Percentiles rank a stretch among this genome's conserved stretches.
These are phyloP conservation scores for Drosophila eohydei DNA, from an alignment of 2,888 invertebrate species.

Conservation along the genomic window DNA sequence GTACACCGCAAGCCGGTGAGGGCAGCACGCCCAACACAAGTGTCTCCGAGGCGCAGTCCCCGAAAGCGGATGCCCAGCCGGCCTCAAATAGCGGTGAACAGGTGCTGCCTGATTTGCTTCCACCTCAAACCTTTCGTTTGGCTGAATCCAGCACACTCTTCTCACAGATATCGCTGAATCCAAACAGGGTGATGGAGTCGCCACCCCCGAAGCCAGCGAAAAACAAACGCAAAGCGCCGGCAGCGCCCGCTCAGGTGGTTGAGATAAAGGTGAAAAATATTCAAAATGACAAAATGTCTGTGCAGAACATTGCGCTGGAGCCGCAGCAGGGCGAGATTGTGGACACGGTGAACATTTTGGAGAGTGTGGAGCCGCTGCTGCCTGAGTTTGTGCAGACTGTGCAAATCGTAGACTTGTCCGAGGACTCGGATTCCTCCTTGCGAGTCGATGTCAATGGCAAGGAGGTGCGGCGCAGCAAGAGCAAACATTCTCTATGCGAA, in stretches of 20 bases:
- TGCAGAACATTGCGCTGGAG: conserved; percentile 80
- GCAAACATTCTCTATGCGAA: conserved; percentile 74
- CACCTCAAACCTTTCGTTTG: conserved; percentile 88
- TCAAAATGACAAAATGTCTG: conserved; percentile 87
- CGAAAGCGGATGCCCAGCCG: conserved; percentile 16
- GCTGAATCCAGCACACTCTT: conserved; percentile 89
- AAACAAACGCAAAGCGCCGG: conserved; percentile 77
- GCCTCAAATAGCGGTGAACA: conserved; percentile 63
- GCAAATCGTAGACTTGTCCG: conserved; percentile 86
- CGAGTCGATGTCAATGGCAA: conserved; percentile 68
- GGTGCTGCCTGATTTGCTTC: conserved; percentile 85
- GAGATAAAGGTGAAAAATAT: conserved; percentile 90
- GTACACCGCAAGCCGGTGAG: conserved; percentile 83
- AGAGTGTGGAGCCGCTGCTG: conserved; percentile 86
- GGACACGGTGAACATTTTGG: conserved; percentile 86
- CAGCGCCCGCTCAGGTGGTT: conserved; percentile 86
- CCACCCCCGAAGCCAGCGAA: conserved; percentile 51
- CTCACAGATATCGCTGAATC: conserved; percentile 88
- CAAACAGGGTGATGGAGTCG: conserved; percentile 27
- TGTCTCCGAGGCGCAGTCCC: conserved; percentile 53
- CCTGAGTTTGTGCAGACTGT: conserved; percentile 87
- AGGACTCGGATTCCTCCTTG: conserved; percentile 85
- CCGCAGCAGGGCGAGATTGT: conserved; percentile 85
- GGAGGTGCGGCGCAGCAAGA: conserved; percentile 71
- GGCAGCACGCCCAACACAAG: conserved; percentile 30